A percentile compares a stretch with the other conserved stretches of the same genome.
Evolutionary conservation across 2,113 vertebrate genomes (phyloP).

Genomic region (Archilochus colubris): DNA sequence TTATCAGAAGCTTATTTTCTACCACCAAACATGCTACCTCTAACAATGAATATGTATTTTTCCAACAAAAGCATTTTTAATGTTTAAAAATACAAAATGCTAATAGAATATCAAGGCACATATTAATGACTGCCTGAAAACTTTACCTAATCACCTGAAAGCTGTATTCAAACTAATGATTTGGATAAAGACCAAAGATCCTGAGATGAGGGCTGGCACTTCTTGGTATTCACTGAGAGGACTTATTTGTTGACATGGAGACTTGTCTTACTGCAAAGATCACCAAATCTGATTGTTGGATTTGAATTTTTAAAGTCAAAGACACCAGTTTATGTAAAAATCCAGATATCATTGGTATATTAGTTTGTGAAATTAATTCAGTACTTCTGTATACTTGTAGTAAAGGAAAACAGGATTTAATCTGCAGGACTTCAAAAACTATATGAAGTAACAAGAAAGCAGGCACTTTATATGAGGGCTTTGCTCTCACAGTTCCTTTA

Average conservation of each 20-base stretch:
- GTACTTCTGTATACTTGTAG: background rate
- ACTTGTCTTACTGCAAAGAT: background rate
- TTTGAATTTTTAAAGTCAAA: background rate
- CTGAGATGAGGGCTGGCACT: background rate
- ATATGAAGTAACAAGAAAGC: background rate
- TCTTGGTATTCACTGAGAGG: background rate
- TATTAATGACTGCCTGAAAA: background rate
- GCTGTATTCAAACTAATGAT: background rate
- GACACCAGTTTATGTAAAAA: background rate
- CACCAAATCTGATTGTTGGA: background rate
- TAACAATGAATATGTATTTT: background rate
- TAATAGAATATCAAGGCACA: background rate
- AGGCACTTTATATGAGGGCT: background rate
- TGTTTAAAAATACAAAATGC: background rate
- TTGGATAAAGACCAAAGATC: background rate
- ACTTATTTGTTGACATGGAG: background rate
- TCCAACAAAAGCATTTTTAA: background rate
- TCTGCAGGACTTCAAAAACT: background rate
- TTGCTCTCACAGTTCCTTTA: background rate
- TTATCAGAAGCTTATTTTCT: constrained; percentile 1
- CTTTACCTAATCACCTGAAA: background rate
- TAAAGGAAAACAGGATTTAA: background rate
- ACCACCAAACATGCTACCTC: background rate
- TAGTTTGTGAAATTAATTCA: background rate
- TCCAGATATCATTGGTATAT: background rate